Conservation (phyloP, 2,888 invertebrate species). For the Epirrhoe tristata region DNA sequence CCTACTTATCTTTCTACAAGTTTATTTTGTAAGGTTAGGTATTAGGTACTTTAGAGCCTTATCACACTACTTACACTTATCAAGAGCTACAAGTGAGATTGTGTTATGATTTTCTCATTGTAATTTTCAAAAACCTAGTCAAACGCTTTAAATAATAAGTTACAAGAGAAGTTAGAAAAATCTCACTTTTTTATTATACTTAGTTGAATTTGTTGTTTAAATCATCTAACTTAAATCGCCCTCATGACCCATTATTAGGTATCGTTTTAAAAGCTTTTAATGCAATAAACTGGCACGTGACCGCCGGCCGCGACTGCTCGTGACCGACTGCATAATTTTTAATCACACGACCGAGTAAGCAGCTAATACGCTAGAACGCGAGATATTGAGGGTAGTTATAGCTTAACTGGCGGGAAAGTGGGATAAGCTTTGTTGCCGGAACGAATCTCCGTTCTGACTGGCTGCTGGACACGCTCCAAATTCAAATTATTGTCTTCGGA, state of each 20-base stretch:
- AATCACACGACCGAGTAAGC: conserved; percentile 83
- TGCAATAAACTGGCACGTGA: conserved; percentile 69
- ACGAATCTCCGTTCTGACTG: conserved; percentile 57
- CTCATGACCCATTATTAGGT: conserved; percentile 52
- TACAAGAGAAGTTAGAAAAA: too few species aligned
- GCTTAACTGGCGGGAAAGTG: conserved; percentile 61
- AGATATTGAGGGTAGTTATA: conserved; percentile 66
- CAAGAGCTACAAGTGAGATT: too few species aligned
- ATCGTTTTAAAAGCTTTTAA: conserved; percentile 75
- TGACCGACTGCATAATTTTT: conserved; percentile 80
- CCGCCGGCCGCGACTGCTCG: conserved; percentile 57
- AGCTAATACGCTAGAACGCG: conserved; percentile 82
- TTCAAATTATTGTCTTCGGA: conserved; percentile 4
- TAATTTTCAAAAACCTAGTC: too few species aligned
- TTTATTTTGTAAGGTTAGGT: too few species aligned
- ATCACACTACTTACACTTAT: too few species aligned
- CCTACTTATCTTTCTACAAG: too few species aligned
- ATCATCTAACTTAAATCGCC: conserved; percentile 32
- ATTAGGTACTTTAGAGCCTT: too few species aligned
- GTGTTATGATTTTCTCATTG: too few species aligned
- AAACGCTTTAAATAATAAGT: too few species aligned
- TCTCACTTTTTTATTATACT: neutral
- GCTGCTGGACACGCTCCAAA: conserved; percentile 37
- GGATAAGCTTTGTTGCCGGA: conserved; percentile 59
- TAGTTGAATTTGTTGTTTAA: neutral